Percentiles rank a stretch among this genome's conserved stretches.
These are phyloP conservation scores for Rhodophaea formosa DNA, from an alignment of 2,888 invertebrate species.

Conservation along the genomic window DNA sequence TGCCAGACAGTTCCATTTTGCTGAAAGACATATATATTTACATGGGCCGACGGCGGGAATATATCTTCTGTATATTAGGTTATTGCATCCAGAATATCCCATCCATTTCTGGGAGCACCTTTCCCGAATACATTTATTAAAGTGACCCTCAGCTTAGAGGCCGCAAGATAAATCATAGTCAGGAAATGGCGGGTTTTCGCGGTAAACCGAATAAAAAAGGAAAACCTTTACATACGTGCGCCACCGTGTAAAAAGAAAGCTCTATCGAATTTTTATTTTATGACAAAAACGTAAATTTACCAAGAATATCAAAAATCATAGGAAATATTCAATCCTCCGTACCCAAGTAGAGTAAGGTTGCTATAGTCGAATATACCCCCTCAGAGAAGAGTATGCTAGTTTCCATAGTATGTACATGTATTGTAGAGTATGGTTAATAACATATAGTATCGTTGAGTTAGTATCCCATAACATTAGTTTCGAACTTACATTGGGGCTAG, in stretches of 20 bases:
- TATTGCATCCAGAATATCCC: conserved; percentile 68
- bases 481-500: too few relatives aligned
- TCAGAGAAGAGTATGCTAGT: too few relatives aligned
- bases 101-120: conserved; percentile 68
- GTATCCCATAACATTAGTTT: too few relatives aligned
- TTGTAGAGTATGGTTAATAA: too few relatives aligned
- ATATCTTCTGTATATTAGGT: conserved; percentile 60
- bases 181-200: conserved; percentile 67
- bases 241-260: background rate
- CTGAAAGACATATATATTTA: conserved; percentile 18
- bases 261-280: background rate
- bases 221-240: conserved; percentile 45
- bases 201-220: conserved; percentile 65
- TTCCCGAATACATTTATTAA: conserved; percentile 78
- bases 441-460: too few relatives aligned
- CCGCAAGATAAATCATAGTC: conserved; percentile 78
- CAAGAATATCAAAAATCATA: too few relatives aligned
- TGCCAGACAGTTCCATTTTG: conserved; percentile 26
- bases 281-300: background rate
- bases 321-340: too few relatives aligned
- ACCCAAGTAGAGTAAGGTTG: too few relatives aligned
- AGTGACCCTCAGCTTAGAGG: conserved; percentile 75
- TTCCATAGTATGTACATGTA: too few relatives aligned
- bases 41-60: conserved; percentile 32
- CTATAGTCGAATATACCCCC: too few relatives aligned